Base-by-base conservation (phyloP, 2,113 vertebrate genomes). In the Prochilodus magdalenae region DNA sequence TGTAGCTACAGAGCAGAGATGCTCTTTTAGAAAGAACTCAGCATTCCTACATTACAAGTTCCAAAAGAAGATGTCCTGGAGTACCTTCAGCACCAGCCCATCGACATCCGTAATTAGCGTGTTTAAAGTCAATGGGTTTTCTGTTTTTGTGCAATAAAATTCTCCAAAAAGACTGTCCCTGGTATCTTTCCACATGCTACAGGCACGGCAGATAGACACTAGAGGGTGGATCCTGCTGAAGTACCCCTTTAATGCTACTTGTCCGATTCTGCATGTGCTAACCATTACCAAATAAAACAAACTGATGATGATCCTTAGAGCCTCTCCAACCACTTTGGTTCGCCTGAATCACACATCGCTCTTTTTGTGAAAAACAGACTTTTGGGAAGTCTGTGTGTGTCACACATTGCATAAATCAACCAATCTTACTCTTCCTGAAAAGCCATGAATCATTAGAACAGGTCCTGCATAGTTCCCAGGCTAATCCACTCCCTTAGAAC, bases 401-500 rank as follows among this genome's bases (percentile, higher is more conserved):
- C 49, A 51, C 49, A 51, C 49, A 51, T 67, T 65, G 62, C 27
- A 29, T 27, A 65, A 77, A 14, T 27, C 29, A n/a, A 65, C 44
- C n/a, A 22, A n/a, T 7, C 63, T 24, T 16, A 36, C 27, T 14
- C 16, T 22, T 75, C 26, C 26, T n/a, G 12, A 57, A 55, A 22
- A 15, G n/a, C 59, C 29, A 10, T 18, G 29, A 73, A 80, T 62
- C 22, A 70, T 15, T 47, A 24, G 8, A 63, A 73, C 30, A 51
- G 55, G 16, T 49, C 7, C 53, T 49, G 12, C 20, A 5, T n/a
- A 36, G 57, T 30, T 80, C 22, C n/a, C 55, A 12, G 33, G 4
- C 6, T 63, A 73, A 80, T 73, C 70, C 59, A 11, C 33, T 30
- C 59, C 73, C 22, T 20, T 29, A 12, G 27, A 65, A 47, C 71